phyloP scores from a whole-genome alignment of 2,113 vertebrate genomes.

The Orycteropus afer region DNA sequence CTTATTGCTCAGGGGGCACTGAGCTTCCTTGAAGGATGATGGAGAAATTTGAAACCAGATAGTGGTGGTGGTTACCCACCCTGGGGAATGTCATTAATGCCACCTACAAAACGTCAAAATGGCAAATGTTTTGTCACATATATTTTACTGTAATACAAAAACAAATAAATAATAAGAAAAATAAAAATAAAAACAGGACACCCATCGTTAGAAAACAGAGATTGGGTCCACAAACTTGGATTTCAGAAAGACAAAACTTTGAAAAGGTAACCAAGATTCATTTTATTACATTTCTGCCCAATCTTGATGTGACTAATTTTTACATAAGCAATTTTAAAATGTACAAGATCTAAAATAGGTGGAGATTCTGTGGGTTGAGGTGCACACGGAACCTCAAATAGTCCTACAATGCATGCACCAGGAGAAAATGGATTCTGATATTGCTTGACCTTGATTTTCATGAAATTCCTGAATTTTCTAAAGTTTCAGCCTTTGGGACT shows the following conservation, averaged over 20 bases:
- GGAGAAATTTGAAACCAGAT: too few species aligned
- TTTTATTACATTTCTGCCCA: not conserved
- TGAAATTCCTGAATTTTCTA: not conserved
- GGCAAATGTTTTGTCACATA: too few species aligned
- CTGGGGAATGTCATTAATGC: too few species aligned
- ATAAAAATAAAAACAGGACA: not conserved
- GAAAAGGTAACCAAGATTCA: not conserved
- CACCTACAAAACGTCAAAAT: too few species aligned
- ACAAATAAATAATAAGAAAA: too few species aligned
- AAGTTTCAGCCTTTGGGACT: not conserved
- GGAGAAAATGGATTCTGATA: not conserved
- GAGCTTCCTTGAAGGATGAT: too few species aligned
- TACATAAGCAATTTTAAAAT: not conserved
- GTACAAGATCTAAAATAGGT: not conserved
- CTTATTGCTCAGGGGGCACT: too few species aligned
- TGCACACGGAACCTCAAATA: not conserved
- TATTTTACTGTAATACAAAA: too few species aligned
- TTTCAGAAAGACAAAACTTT: not conserved
- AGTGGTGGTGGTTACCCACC: too few species aligned
- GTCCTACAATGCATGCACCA: not conserved
- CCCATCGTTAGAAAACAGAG: not conserved
- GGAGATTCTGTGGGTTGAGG: not conserved
- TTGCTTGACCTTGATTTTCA: not conserved
- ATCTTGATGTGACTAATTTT: not conserved
- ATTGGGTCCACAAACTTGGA: not conserved